Evolutionary conservation across 2,888 invertebrate genomes (phyloP), one percentile per base, ranked within the genome.

Genomic region (Drosophila multiciliata): DNA sequence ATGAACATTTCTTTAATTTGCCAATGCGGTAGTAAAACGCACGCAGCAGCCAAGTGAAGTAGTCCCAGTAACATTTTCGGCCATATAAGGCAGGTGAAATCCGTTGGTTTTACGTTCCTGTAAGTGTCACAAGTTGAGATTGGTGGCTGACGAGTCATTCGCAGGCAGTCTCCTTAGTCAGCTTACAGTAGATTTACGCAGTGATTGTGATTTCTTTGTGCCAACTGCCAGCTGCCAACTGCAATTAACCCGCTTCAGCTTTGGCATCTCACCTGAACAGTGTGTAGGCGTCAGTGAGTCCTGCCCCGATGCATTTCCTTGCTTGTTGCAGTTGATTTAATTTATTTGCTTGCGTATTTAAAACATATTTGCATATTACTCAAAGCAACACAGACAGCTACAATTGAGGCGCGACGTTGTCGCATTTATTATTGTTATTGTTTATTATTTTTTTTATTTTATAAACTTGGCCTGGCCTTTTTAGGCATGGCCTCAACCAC

Each of bases 321-420:
- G 82, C 78, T 82, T 82, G 80, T 76, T 67, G 77, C 77, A 68
- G 77, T 70, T 67, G 55, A 60, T 69, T 59, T 85, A 83, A 88
- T 86, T 86, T 88, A 86, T 88, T 78, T 68, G 75, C 66, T 55
- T 72, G 75, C 74, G 84, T 81, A 84, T 87, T 89, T 78, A 83
- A 87, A 70, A 77, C 63, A 64, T 70, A 89, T 85, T 85, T 89
- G 89, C 87, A 87, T 87, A 87, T 87, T 86, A 86, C 87, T 88
- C 86, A 88, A 87, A 88, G 62, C 82, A 77, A 72, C 69, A 61
- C 69, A 60, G 65, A 40, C 71, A 53, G 45, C 58, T 53, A 53
- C 73, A 76, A 59, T 66, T 65, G 79, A 79, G 79, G 79, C 69
- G 79, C 84, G 74, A 77, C 75, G 67, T 73, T 83, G 79, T 74